Evolutionary conservation across 1,140 invertebrate genomes (phyloP).

Genomic region (Drosophila murphyi): DNA sequence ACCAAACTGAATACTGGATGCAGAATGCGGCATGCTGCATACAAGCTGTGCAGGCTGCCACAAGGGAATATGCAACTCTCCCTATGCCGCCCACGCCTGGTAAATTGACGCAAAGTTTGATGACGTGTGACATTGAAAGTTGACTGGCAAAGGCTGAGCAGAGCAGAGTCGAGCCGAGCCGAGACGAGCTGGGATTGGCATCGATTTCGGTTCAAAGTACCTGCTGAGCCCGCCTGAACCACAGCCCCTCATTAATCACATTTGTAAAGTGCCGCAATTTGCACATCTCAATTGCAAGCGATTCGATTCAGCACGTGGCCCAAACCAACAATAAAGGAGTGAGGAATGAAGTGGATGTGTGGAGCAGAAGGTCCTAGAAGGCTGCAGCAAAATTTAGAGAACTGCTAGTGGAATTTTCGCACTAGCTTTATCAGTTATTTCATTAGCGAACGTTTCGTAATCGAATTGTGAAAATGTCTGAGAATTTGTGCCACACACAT

Average conservation of each 20-base stretch:
- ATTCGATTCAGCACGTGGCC: constrained; percentile 20
- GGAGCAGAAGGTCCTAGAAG: constrained; percentile 28
- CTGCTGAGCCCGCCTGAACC: neutral
- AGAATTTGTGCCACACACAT: neutral
- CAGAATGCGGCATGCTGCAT: constrained; percentile 4
- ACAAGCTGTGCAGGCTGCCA: too few species aligned
- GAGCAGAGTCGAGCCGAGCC: neutral
- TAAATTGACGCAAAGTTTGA: constrained; percentile 66
- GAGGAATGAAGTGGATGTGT: constrained; percentile 7
- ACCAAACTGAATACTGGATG: constrained; percentile 13
- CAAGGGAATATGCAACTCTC: neutral
- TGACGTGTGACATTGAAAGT: constrained; percentile 82
- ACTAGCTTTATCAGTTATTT: constrained; percentile 6
- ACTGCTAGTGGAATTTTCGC: neutral
- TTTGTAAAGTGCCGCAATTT: constrained; percentile 60
- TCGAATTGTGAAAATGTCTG: constrained; percentile 11
- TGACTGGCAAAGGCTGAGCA: constrained; percentile 44
- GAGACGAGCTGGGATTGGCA: constrained; percentile 4
- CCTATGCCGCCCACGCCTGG: constrained; percentile 1
- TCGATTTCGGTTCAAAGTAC: constrained; percentile 5
- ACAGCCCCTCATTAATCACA: constrained; percentile 10
- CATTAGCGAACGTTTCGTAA: constrained; percentile 14
- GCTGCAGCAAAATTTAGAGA: constrained; percentile 3
- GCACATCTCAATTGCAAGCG: constrained; percentile 54
- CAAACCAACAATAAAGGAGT: neutral